These are phyloP conservation scores for Phrynocephalus guinanensis DNA, from an alignment of 2,797 vertebrate genomes.

Conservation along the genomic window DNA sequence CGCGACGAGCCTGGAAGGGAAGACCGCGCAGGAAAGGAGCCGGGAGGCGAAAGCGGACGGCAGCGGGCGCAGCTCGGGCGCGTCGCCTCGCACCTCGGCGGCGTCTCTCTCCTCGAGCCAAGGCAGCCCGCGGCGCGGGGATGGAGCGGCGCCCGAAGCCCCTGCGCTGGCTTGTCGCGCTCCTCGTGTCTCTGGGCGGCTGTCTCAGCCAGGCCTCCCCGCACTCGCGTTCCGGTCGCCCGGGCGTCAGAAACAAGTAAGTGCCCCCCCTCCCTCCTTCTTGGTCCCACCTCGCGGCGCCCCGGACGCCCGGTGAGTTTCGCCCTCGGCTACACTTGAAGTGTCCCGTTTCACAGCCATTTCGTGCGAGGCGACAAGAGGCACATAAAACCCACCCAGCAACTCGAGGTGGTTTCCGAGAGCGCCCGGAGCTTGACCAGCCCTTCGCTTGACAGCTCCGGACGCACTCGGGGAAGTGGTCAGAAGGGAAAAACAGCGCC, in stretches of 20 bases:
- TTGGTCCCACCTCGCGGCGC: background rate
- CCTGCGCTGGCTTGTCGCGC: conserved; percentile 65
- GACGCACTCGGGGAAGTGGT: background rate
- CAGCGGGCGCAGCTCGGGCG: background rate
- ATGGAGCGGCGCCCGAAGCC: conserved; percentile 40
- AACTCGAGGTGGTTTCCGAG: too few species aligned
- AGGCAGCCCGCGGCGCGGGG: background rate
- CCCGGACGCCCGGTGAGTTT: too few species aligned
- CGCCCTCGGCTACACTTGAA: too few species aligned
- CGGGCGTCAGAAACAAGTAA: conserved; percentile 79
- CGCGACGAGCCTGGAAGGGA: background rate
- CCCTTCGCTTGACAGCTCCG: background rate
- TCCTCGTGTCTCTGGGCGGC: conserved; percentile 67
- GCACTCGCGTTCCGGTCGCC: conserved; percentile 69
- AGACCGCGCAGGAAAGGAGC: background rate
- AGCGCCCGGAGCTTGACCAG: too few species aligned
- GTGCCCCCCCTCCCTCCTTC: conserved; percentile 40
- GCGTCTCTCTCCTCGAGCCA: background rate
- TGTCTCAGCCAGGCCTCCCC: conserved; percentile 68
- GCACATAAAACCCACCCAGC: too few species aligned
- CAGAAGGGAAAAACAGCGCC: background rate
- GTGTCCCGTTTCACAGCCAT: too few species aligned
- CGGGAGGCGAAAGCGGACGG: background rate
- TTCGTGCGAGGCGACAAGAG: too few species aligned
- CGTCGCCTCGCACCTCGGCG: conserved; percentile 11